Evolutionary conservation across 2,113 vertebrate genomes (phyloP), one percentile per base, ranked within the genome.

Genomic region (Xenotilapia leptura): DNA sequence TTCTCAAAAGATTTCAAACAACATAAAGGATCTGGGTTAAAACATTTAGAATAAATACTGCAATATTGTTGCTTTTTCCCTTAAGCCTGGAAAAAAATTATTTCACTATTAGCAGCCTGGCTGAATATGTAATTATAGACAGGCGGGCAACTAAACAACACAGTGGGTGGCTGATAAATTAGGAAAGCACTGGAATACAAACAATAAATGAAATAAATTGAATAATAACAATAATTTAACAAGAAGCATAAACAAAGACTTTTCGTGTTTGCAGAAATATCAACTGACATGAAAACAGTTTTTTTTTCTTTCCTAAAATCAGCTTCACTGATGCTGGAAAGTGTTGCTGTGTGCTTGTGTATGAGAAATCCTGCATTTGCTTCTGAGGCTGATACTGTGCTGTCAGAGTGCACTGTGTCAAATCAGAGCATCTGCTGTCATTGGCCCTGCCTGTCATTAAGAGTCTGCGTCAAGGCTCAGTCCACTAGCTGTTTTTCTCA

Each of bases 401-500:
- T 90, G 89, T 93, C 84, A 54, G 19, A 82, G 82, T 56, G 79
- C 75, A 85, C 83, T 8, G 42, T 82, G 75, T 87, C 82, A 89
- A 73, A 81, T 81, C 83, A 53, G 14, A 93, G 86, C 82, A 89
- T 86, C 85, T 92, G 83, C 82, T 82, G 85, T 88, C 86, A 62
- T 82, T 77, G 73, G 73, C 73, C 45, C 45, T 77, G 73, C 45
- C 26, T 77, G 73, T 77, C 73, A 51, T 51, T 77, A 77, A 33
- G 17, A 49, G 45, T 77, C 73, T 77, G 26, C 6, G 6, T 77
- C 73, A 77, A 51, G 17, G 45, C 73, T 51, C 73, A 51, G 26
- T 77, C 73, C 73, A 77, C 26, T 51, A 77, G 45, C 73, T 51
- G 73, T 33, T 77, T 31, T 77, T 51, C 73, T 77, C 23, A 49